These are phyloP conservation scores for Whitmania pigra DNA, from an alignment of 1,140 invertebrate species.

Conservation along the genomic window DNA sequence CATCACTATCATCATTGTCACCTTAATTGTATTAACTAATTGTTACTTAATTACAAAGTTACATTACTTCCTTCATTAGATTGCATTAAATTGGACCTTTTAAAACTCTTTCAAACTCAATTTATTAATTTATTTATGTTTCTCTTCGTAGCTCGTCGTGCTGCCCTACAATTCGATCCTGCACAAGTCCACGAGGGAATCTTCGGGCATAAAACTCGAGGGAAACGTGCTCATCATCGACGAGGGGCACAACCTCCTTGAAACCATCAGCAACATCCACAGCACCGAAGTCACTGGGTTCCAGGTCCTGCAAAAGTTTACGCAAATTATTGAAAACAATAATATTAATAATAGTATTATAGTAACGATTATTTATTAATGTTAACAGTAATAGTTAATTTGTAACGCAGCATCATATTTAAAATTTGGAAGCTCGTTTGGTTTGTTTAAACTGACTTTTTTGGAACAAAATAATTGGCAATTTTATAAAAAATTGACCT, in stretches of 20 bases:
- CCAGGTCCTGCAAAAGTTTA: conserved; percentile 42
- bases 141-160: conserved; percentile 36
- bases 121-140: not conserved
- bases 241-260: conserved; percentile 90
- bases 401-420: no score
- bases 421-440: no score
- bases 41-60: not conserved
- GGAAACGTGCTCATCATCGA: conserved; percentile 82
- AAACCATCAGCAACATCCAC: conserved; percentile 75
- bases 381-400: no score
- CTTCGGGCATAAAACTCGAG: conserved; percentile 67
- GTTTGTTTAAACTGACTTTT: no score
- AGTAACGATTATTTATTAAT: no score
- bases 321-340: conserved; percentile 7
- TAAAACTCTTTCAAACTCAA: not conserved
- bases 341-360: not conserved
- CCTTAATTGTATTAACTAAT: conserved; percentile 4
- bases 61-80: not conserved
- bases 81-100: no score
- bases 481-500: no score
- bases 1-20: no score
- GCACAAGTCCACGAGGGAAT: conserved; percentile 68
- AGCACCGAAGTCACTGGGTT: conserved; percentile 56
- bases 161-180: conserved; percentile 56
- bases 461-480: no score